These are phyloP conservation scores for Agrochola litura DNA, from an alignment of 2,888 invertebrate species.

Conservation along the genomic window DNA sequence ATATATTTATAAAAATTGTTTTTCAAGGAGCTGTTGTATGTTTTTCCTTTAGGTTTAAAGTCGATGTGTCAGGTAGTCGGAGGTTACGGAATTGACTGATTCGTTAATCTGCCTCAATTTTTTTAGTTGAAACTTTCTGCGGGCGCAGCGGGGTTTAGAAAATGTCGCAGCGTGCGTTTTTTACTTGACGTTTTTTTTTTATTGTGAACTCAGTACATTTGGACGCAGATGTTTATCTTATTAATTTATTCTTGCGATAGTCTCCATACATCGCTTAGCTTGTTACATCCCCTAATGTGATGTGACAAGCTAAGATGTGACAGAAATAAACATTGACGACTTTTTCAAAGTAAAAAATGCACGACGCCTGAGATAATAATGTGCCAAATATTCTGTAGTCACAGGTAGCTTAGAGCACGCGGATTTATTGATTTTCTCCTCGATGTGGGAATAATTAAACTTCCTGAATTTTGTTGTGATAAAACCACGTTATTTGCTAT, in stretches of 20 bases:
- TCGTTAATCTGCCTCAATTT: conserved; percentile 79
- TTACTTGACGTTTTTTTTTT: conserved; percentile 53
- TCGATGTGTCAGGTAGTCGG: conserved; percentile 65
- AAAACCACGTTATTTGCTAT: conserved; percentile 34
- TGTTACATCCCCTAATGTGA: not conserved
- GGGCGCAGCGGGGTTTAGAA: conserved; percentile 61
- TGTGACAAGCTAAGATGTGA: conserved; percentile 26
- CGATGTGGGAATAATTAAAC: conserved; percentile 13
- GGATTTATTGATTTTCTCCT: conserved; percentile 43
- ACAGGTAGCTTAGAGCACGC: conserved; percentile 75
- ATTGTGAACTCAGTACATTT: conserved; percentile 32
- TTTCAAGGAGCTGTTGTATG: conserved; percentile 75
- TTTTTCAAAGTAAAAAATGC: conserved; percentile 66
- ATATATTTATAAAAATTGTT: conserved; percentile 70
- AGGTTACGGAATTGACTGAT: conserved; percentile 82
- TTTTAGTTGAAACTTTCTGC: conserved; percentile 68
- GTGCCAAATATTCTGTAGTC: conserved; percentile 89
- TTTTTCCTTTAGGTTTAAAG: conserved; percentile 73
- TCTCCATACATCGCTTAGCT: not conserved
- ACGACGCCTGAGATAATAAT: conserved; percentile 73
- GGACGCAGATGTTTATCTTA: conserved; percentile 42
- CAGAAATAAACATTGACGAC: conserved; percentile 26
- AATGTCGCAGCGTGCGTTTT: conserved; percentile 66
- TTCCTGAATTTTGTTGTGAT: conserved; percentile 57
- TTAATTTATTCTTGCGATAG: conserved; percentile 9